Evolutionary conservation across 2,888 invertebrate species (phyloP).

Genomic region (Himalopsyche japonica): DNA sequence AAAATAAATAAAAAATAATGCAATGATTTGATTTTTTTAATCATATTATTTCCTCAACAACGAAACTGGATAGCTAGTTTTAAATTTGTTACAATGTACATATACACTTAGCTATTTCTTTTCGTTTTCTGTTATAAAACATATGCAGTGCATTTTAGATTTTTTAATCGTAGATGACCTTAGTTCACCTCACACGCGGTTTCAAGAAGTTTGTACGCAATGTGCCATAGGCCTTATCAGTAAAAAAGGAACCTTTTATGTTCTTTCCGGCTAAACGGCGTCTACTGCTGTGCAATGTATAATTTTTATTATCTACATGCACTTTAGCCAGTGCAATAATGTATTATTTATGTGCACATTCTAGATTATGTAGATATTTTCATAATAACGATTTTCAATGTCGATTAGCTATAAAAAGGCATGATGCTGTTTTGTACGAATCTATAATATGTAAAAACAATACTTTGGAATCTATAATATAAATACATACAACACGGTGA

Average conservation of each 20-base stretch:
- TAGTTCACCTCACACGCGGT: not conserved
- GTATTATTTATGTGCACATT: too few relatives aligned
- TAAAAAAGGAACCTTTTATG: not conserved
- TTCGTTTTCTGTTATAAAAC: not conserved
- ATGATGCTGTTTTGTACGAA: too few relatives aligned
- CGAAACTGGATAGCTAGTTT: too few relatives aligned
- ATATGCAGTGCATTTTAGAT: not conserved
- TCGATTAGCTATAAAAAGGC: too few relatives aligned
- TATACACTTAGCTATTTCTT: not conserved
- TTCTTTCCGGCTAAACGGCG: not conserved
- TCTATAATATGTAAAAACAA: too few relatives aligned
- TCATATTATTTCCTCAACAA: too few relatives aligned
- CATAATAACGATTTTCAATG: too few relatives aligned
- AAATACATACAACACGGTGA: too few relatives aligned
- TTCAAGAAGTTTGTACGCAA: not conserved
- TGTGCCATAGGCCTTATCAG: not conserved
- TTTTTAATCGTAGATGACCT: not conserved
- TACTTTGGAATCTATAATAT: too few relatives aligned
- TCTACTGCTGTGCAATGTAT: not conserved
- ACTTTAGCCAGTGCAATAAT: not conserved
- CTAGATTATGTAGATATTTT: too few relatives aligned
- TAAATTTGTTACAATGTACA: not conserved
- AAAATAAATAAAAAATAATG: too few relatives aligned
- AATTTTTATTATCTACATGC: not conserved
- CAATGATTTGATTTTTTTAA: too few relatives aligned